Evolutionary conservation across 2,797 vertebrate genomes (phyloP).

Genomic region (Poeciliopsis turneri): DNA sequence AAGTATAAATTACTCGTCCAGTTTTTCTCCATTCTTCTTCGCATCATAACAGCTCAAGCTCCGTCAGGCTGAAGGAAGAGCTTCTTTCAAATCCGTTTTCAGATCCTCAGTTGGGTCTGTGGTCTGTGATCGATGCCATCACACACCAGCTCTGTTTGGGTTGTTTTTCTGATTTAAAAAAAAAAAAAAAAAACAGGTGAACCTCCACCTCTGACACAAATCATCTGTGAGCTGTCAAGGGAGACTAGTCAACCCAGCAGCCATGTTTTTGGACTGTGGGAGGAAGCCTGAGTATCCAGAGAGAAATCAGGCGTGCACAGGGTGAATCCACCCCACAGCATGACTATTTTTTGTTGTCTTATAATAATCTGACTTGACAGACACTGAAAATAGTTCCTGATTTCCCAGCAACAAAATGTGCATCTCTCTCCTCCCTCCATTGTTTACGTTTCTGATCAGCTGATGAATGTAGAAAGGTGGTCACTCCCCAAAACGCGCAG

Average conservation of each 20-base stretch:
- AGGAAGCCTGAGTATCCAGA: neutral
- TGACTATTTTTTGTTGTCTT: neutral
- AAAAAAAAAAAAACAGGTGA: neutral
- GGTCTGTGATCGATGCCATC: neutral
- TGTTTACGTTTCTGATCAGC: too few species aligned
- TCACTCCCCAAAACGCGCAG: too few species aligned
- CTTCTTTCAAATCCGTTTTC: neutral
- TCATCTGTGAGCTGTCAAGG: neutral
- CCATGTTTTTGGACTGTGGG: neutral
- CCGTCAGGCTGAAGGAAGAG: neutral
- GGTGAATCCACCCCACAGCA: neutral
- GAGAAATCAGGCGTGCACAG: too few species aligned
- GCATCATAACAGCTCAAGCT: neutral
- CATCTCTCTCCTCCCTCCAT: too few species aligned
- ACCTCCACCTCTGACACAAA: neutral
- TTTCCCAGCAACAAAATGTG: too few species aligned
- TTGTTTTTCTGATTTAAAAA: neutral
- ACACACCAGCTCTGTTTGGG: neutral
- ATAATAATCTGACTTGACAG: too few species aligned
- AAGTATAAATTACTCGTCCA: neutral
- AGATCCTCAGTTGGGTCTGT: neutral
- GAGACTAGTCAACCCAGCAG: neutral
- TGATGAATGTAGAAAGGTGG: too few species aligned
- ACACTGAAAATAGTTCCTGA: too few species aligned
- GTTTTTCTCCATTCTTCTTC: neutral